Percentiles rank a stretch among this genome's conserved stretches.
These are phyloP conservation scores for Elmis aenea DNA, from an alignment of 2,888 invertebrate genomes.

Conservation along the genomic window DNA sequence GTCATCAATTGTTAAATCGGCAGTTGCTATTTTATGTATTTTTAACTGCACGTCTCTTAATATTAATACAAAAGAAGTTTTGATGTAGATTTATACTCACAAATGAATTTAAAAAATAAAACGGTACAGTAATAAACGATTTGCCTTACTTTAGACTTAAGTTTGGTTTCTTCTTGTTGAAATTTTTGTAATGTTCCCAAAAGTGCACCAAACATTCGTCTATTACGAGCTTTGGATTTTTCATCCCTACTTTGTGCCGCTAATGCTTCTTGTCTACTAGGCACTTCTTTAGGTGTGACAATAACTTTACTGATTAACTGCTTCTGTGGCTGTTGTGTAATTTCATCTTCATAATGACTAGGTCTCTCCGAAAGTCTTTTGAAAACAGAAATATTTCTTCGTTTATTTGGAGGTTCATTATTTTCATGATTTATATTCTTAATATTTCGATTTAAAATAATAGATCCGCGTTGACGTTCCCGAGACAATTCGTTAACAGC, in stretches of 20 bases:
- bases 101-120: slow-evolving; percentile 3
- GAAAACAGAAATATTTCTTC: slow-evolving; percentile 42
- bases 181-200: slow-evolving; percentile 94
- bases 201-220: slow-evolving; percentile 93
- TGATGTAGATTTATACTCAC: no score
- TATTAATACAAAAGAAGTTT: no score
- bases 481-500: slow-evolving; percentile 43
- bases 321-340: slow-evolving; percentile 46
- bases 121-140: no score
- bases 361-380: slow-evolving; percentile 46
- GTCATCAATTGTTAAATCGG: no score
- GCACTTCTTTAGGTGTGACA: slow-evolving; percentile 69
- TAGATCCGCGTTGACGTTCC: slow-evolving; percentile 24
- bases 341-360: slow-evolving; percentile 51
- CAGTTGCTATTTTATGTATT: no score
- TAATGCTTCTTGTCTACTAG: slow-evolving; percentile 76
- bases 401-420: slow-evolving; percentile 38
- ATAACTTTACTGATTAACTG: slow-evolving; percentile 76
- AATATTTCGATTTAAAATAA: slow-evolving; percentile 29
- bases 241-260: slow-evolving; percentile 81
- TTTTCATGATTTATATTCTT: slow-evolving; percentile 36
- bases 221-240: slow-evolving; percentile 75
- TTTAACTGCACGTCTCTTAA: no score
- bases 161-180: slow-evolving; percentile 85
- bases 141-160: slow-evolving; percentile 74